Conservation (phyloP, 2,888 invertebrate species). For the Chironomus riparius region DNA sequence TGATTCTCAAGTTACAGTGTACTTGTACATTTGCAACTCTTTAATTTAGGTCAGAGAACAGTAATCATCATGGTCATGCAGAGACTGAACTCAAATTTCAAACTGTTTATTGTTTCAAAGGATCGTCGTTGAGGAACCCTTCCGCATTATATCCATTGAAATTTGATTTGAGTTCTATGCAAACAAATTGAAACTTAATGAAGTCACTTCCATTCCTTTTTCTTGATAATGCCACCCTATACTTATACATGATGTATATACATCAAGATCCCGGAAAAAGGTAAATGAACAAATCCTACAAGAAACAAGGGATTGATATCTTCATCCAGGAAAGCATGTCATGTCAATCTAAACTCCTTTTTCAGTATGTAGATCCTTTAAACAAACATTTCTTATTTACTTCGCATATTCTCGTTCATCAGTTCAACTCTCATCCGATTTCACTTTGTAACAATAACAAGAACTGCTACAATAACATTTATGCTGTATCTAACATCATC, state of each 20-base stretch:
- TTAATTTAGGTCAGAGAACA: neutral
- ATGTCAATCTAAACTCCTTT: neutral
- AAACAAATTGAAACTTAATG: slow-evolving; percentile 2
- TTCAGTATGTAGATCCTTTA: neutral
- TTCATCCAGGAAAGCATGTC: neutral
- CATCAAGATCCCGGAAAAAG: neutral
- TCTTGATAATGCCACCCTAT: neutral
- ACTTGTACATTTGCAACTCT: neutral
- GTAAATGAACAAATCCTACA: neutral
- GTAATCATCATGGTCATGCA: no score
- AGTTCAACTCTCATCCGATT: slow-evolving; percentile 10
- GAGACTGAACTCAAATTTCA: neutral
- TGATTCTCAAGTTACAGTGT: neutral
- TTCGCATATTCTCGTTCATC: neutral
- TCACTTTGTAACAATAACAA: slow-evolving; percentile 19
- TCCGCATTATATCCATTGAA: neutral
- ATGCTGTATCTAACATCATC: neutral
- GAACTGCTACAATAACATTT: neutral
- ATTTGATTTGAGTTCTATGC: neutral
- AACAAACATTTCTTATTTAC: neutral
- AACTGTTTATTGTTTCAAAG: neutral
- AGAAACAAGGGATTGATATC: neutral
- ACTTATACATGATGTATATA: neutral
- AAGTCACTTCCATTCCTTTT: neutral
- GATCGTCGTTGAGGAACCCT: neutral